Conservation (phyloP, 2,888 invertebrate species). For the Eristalis tenax region DNA sequence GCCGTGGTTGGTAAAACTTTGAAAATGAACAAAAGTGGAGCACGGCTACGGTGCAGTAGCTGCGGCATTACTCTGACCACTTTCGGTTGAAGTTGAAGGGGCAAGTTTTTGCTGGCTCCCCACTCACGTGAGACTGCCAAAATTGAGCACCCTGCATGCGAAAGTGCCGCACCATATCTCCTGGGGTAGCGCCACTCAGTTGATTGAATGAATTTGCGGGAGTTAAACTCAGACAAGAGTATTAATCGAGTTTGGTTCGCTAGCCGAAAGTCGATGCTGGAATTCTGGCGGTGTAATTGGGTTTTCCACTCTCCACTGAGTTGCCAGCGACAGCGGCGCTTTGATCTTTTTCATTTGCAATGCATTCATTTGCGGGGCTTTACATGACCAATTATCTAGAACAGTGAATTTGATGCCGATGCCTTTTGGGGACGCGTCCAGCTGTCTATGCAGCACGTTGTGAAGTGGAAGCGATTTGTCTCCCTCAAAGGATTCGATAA, state of each 20-base stretch:
- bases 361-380: neutral
- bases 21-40: neutral
- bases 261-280: neutral
- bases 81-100: neutral
- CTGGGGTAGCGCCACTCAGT: neutral
- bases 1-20: neutral
- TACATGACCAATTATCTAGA: neutral
- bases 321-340: neutral
- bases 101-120: neutral
- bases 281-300: neutral
- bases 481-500: neutral
- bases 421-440: neutral
- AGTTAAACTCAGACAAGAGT: neutral
- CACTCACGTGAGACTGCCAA: neutral
- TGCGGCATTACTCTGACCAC: neutral
- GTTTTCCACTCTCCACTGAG: neutral
- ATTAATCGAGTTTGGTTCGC: constrained; percentile 26
- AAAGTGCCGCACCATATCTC: neutral
- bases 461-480: neutral
- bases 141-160: neutral
- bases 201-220: constrained; percentile 20
- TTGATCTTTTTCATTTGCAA: neutral
- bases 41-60: neutral
- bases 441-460: neutral
- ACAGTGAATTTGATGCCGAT: neutral